Conservation (phyloP, 2,888 invertebrate genomes). For the Chaetoderma sp. region DNA sequence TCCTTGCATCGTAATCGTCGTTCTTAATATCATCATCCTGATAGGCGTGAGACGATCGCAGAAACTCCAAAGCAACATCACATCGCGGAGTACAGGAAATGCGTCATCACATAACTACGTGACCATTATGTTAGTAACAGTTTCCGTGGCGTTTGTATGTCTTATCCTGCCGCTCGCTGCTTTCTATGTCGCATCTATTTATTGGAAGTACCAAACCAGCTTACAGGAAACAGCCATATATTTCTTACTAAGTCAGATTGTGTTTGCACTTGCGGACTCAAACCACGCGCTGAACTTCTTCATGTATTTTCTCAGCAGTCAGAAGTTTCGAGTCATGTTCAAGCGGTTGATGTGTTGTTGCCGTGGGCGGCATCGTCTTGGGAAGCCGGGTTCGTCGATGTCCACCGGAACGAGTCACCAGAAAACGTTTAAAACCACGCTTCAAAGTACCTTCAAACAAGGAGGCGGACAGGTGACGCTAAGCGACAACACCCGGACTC, state of each 20-base stretch:
- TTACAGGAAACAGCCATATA: constrained; percentile 38
- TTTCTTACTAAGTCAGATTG: constrained; percentile 39
- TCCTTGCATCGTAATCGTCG: constrained; percentile 44
- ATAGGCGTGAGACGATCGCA: constrained; percentile 39
- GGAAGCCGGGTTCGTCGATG: too few relatives aligned
- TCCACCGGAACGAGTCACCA: too few relatives aligned
- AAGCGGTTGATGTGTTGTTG: constrained; percentile 11
- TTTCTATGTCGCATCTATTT: constrained; percentile 46
- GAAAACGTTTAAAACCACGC: too few relatives aligned
- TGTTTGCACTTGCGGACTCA: constrained; percentile 13
- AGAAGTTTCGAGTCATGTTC: constrained; percentile 12
- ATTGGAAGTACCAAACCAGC: constrained; percentile 43
- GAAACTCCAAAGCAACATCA: constrained; percentile 33
- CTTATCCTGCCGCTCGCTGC: constrained; percentile 51
- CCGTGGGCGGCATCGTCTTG: neutral
- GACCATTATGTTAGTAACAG: constrained; percentile 52
- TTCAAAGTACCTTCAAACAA: too few relatives aligned
- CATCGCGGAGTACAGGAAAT: constrained; percentile 39
- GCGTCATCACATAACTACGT: constrained; percentile 33
- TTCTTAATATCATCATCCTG: constrained; percentile 53
- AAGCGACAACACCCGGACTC: too few relatives aligned
- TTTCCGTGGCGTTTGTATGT: constrained; percentile 48
- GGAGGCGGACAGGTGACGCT: too few relatives aligned
- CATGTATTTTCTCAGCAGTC: constrained; percentile 10
- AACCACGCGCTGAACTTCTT: constrained; percentile 18